These are phyloP conservation scores for Dipodomys stephensi DNA, from an alignment of 2,113 vertebrate species.

Conservation along the genomic window DNA sequence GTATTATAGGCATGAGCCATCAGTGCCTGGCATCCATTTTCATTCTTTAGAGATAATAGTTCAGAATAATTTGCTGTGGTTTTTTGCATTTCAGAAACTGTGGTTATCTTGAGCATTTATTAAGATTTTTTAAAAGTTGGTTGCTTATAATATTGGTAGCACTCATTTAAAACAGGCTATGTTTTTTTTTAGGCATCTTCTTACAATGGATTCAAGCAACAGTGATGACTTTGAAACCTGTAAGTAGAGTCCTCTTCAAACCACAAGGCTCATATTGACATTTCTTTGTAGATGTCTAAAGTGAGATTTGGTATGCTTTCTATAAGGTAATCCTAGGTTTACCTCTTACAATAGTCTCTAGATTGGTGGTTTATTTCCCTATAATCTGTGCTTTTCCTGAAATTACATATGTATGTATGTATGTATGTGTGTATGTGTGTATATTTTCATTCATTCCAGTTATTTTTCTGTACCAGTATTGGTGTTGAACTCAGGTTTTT, in stretches of 20 bases:
- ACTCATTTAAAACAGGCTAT: background rate
- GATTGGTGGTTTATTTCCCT: slow-evolving; percentile 2
- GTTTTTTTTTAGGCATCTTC: slow-evolving; percentile 31
- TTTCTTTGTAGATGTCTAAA: slow-evolving; percentile 10
- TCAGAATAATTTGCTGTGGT: background rate
- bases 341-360: background rate
- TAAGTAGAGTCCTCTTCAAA: slow-evolving; percentile 82
- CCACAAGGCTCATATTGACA: background rate
- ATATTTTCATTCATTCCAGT: too few relatives aligned
- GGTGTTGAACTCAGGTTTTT: too few relatives aligned
- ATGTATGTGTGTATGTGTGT: too few relatives aligned
- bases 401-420: too few relatives aligned
- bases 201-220: slow-evolving; percentile 77
- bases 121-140: background rate
- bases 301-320: background rate
- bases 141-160: background rate
- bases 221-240: slow-evolving; percentile 86
- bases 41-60: too few relatives aligned
- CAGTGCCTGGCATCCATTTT: too few relatives aligned
- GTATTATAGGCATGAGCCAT: too few relatives aligned
- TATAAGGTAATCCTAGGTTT: background rate
- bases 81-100: slow-evolving; percentile 43
- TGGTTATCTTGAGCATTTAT: background rate
- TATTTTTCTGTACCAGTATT: too few relatives aligned
- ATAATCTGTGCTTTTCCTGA: too few relatives aligned